Evolutionary conservation across 1,140 invertebrate genomes (phyloP), one percentile per base, ranked within the genome.

Genomic region (Ectropis grisescens): DNA sequence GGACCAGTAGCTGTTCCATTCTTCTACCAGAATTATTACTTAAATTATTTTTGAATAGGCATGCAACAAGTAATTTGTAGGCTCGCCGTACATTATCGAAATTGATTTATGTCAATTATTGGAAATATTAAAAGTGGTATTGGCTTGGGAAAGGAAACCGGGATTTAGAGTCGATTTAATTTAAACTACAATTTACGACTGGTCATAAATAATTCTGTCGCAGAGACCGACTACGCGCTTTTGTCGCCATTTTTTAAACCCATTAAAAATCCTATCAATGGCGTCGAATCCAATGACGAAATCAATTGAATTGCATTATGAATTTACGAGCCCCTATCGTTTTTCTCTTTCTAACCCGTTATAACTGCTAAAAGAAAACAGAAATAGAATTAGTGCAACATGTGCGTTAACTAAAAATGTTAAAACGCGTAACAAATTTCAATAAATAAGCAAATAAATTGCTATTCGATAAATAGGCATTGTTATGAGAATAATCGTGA

Each of bases 381-480:
- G 42, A 57, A 53, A 53, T 35, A 53, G 33, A 47, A 56, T 54
- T 44, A 45, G 29, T 41, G 27, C 16, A 33, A 35, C 32, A 14
- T 10, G 25, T 35, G 27, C 22, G 41, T 31, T 52, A 40, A 41
- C 40, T 34, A 64, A 60, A 61, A 68, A 54, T 61, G 66, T 55
- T 51, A 60, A 59, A 47, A 56, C 44, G 60, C 66, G 66, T 71
- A 65, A 75, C 72, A 74, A 78, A 80, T 78, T 76, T 75, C 56
- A 68, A 69, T 71, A 74, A 80, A 76, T 69, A 75, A 69, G 57
- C 69, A 69, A 78, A 78, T 78, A 80, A 75, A 80, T 80, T 68
- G 68, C 60, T 40, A 56, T 48, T 49, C 72, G 58, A 80, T 80
- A 75, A 65, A 75, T 55, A 59, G 13, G 40, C 31, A 74, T 78